phyloP scores from a whole-genome alignment of 1,140 invertebrate species.

The Sminthurides bifidus region DNA sequence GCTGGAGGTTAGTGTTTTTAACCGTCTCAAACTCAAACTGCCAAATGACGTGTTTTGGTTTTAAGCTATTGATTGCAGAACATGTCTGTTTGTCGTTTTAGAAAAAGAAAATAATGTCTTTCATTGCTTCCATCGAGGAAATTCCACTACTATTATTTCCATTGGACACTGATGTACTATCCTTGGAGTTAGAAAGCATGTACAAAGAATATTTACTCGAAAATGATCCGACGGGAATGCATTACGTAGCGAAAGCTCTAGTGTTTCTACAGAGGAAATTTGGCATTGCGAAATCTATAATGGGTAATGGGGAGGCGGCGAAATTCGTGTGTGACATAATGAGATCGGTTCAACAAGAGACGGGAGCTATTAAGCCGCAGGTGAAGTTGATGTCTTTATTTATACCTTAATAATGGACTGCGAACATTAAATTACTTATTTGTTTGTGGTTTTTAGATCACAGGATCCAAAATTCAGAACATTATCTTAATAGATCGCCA shows the following conservation, averaged over 20 bases:
- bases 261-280: slow-evolving; percentile 74
- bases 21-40: not conserved
- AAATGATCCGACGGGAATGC: slow-evolving; percentile 75
- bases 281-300: slow-evolving; percentile 76
- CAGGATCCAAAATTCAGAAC: slow-evolving; percentile 61
- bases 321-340: slow-evolving; percentile 81
- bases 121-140: slow-evolving; percentile 50
- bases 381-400: slow-evolving; percentile 6
- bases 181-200: slow-evolving; percentile 73
- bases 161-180: slow-evolving; percentile 82
- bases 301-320: slow-evolving; percentile 78
- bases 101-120: slow-evolving; percentile 2
- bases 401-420: not conserved
- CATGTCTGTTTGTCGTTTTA: not conserved
- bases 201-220: slow-evolving; percentile 73
- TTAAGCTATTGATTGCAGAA: not conserved
- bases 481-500: slow-evolving; percentile 76
- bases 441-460: slow-evolving; percentile 1
- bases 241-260: slow-evolving; percentile 75
- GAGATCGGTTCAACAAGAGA: slow-evolving; percentile 59
- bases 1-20: slow-evolving; percentile 41
- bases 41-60: not conserved
- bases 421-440: slow-evolving; percentile 5
- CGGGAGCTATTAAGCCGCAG: slow-evolving; percentile 17
- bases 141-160: slow-evolving; percentile 79